Evolutionary conservation across 2,113 vertebrate species (phyloP).

Genomic region (Nicator chloris): DNA sequence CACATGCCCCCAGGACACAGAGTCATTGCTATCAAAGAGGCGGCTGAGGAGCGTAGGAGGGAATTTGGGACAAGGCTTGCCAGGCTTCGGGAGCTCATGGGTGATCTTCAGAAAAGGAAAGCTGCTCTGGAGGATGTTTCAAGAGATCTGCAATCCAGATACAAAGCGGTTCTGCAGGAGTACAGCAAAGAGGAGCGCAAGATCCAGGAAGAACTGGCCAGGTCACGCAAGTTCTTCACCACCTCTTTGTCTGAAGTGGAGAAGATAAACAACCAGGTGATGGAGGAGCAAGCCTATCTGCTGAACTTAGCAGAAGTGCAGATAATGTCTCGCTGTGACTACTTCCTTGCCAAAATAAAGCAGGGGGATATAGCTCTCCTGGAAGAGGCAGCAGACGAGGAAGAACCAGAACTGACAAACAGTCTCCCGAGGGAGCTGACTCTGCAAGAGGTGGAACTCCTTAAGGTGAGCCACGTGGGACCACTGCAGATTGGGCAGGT

Average conservation of each 20-base stretch:
- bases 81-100: constrained; percentile 82
- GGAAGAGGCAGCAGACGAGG: constrained; percentile 85
- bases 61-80: constrained; percentile 81
- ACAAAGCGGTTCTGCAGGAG: constrained; percentile 88
- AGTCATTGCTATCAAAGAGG: constrained; percentile 82
- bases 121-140: constrained; percentile 82
- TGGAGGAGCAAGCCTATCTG: constrained; percentile 93
- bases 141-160: constrained; percentile 82
- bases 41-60: constrained; percentile 86
- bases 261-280: constrained; percentile 85
- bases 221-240: constrained; percentile 86
- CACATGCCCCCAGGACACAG: constrained; percentile 81
- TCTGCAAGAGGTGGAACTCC: constrained; percentile 88
- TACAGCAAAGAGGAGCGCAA: constrained; percentile 86
- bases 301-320: constrained; percentile 94
- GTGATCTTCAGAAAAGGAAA: constrained; percentile 88
- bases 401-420: constrained; percentile 83
- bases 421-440: constrained; percentile 82
- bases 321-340: constrained; percentile 93
- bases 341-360: constrained; percentile 90
- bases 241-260: constrained; percentile 87
- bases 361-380: constrained; percentile 89
- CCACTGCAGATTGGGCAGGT: constrained; percentile 86
- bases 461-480: constrained; percentile 81
- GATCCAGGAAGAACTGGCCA: constrained; percentile 88